Base-by-base conservation (phyloP, 2,797 vertebrate genomes). In the Brachymystax lenok region DNA sequence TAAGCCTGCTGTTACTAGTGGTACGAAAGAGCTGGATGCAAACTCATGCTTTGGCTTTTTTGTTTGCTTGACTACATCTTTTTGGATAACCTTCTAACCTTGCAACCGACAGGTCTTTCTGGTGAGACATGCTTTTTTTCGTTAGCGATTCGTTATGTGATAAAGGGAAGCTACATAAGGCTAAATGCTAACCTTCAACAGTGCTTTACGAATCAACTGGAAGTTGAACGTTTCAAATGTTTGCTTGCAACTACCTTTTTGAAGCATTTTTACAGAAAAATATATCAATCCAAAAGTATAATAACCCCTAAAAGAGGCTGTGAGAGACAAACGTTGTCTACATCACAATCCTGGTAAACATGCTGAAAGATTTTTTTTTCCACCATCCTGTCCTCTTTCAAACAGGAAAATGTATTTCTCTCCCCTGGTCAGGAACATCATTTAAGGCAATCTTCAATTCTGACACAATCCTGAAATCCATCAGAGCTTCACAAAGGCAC, bases 1-100 rank as follows among this genome's bases (percentile, higher is more conserved):
- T 79, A 19, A 27, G 66, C 80, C 70, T 67, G 82, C 78, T 87
- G 24, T 77, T 75, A 80, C 74, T 68, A 82, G 80, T 79, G 85
- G 88, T 86, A 77, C 68, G 84, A 87, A 86, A 78, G 84, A 82
- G 79, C 80, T 87, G 83, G 74, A 92, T 90, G 89, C 90, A 88
- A 91, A 92, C 83, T 90, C 93, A 93, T 94, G 94, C 94, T 93
- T 94, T 93, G 91, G 91, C 91, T 72, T 73, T 40, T 71, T 61
- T 74, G 24, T 24, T 61, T 69, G 24, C 66, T 50, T 74, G 66
- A 50, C 28, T 40, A 63, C 24, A 51, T 89, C 24, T 59, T 89
- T 75, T 85, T 88, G 81, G 84, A 77, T 82, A 83, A 91, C 89
- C 89, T 90, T 93, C 87, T 82, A 88, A 82, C 86, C 80, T 81